A percentile compares a stretch with the other conserved stretches of the same genome.
Evolutionary conservation across 2,797 vertebrate species (phyloP).

Genomic region (Bradypus variegatus): DNA sequence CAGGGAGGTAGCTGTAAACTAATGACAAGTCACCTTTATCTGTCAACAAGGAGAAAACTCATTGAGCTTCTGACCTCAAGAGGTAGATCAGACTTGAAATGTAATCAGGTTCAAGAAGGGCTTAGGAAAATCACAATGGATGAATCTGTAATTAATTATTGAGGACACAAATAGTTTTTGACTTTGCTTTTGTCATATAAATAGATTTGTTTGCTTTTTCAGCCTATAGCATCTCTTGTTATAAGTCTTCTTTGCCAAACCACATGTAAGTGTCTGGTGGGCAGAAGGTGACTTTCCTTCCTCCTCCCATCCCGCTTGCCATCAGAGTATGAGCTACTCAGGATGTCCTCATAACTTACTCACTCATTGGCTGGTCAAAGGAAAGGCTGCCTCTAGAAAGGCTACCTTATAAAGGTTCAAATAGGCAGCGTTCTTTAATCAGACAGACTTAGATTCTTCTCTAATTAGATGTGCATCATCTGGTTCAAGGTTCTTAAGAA

Average conservation of each 20-base stretch:
- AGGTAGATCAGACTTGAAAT: neutral
- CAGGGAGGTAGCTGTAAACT: neutral
- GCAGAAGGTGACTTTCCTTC: neutral
- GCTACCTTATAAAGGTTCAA: neutral
- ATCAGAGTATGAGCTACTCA: neutral
- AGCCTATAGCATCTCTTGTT: neutral
- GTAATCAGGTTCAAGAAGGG: neutral
- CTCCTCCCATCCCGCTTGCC: neutral
- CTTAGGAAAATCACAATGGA: neutral
- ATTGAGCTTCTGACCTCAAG: neutral
- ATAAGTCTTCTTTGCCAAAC: neutral
- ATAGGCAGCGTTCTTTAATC: neutral
- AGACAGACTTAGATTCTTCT: neutral
- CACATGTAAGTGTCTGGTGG: neutral
- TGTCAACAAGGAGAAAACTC: neutral
- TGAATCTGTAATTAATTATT: neutral
- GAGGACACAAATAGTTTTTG: neutral
- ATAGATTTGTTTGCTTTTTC: neutral
- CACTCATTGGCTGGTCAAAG: neutral
- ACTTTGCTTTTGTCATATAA: neutral
- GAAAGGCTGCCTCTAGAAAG: neutral
- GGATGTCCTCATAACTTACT: neutral
- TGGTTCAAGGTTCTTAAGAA: neutral
- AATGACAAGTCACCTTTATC: conserved; percentile 6
- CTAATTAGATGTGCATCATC: neutral